These are phyloP conservation scores for Calliopum simillimum DNA, from an alignment of 2,888 invertebrate species.

Conservation along the genomic window DNA sequence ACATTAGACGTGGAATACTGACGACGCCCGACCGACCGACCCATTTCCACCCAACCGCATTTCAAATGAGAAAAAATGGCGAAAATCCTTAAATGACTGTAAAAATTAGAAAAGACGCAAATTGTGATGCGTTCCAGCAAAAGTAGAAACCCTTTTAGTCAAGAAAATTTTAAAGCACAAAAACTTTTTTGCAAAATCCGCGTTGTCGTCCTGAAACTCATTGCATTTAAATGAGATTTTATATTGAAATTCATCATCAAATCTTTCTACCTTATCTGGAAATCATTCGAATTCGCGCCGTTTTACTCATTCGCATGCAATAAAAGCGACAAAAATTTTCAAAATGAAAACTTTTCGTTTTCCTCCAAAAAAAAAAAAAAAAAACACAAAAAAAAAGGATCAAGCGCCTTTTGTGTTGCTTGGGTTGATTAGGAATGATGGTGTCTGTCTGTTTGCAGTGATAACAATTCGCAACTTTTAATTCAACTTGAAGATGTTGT, in stretches of 20 bases:
- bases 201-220: slow-evolving; percentile 50
- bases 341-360: slow-evolving; percentile 35
- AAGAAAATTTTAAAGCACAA: no score
- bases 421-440: not conserved
- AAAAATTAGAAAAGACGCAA: slow-evolving; percentile 4
- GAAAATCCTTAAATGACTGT: slow-evolving; percentile 8
- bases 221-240: slow-evolving; percentile 57
- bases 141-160: not conserved
- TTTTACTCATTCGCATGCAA: slow-evolving; percentile 28
- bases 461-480: slow-evolving; percentile 19
- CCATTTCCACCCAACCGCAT: not conserved
- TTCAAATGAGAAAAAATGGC: not conserved
- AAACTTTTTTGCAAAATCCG: slow-evolving; percentile 5
- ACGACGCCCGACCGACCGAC: slow-evolving; percentile 6
- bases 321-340: slow-evolving; percentile 20
- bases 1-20: no score
- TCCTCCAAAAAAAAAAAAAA: slow-evolving; percentile 20
- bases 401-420: not conserved
- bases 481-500: slow-evolving; percentile 20
- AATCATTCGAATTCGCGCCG: slow-evolving; percentile 10
- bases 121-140: slow-evolving; percentile 3
- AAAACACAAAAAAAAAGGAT: no score
- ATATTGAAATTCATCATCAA: slow-evolving; percentile 41
- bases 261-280: slow-evolving; percentile 27
- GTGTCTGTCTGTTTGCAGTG: not conserved